Base-by-base conservation (phyloP, 2,113 vertebrate species). In the Mola mola region DNA sequence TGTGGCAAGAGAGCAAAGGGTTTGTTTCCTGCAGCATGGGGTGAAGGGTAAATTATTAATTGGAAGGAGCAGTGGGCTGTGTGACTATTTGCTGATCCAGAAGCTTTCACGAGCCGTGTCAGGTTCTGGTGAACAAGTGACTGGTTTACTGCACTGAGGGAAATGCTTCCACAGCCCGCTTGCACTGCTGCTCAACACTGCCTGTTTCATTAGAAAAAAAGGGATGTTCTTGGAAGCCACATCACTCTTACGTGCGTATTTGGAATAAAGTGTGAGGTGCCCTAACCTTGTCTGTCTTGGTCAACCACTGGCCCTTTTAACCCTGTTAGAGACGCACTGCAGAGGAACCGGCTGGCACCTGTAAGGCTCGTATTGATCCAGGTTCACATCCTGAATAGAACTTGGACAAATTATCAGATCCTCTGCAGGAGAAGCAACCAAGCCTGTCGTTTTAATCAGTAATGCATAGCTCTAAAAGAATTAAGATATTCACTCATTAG, bases 1-100 rank as follows among this genome's bases (percentile, higher is more conserved):
- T 62, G 59, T 82, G 75, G 68, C 59, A 49, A 61, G 42, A 60
- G 50, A 79, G 78, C 79, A 72, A 40, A 82, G 55, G 46, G 66
- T 78, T 86, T 88, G 76, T 83, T 89, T 87, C 16, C 66, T 72
- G 53, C 65, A 72, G 78, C 80, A 87, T 57, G 60, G 80, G 81
- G 66, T 77, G 70, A 83, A 56, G 82, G 75, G 72, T 87, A 85
- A 84, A 89, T 91, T 91, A 92, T 92, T 92, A 90, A 92, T 89
- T 90, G 85, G 67, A 72, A 67, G 69, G 83, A 72, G 84, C 87
- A 87, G 75, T 75, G 72, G 85, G 70, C 87, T 85, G 75, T 86
- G 86, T 89, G 87, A 88, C 88, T 90, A 85, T 91, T 86, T 92
- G 90, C 90, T 92, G 90, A 91, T 89, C 82, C 88, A 74, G 51